Base-by-base conservation (phyloP, 1,140 invertebrate species). In the Drosophila kanapiae region DNA sequence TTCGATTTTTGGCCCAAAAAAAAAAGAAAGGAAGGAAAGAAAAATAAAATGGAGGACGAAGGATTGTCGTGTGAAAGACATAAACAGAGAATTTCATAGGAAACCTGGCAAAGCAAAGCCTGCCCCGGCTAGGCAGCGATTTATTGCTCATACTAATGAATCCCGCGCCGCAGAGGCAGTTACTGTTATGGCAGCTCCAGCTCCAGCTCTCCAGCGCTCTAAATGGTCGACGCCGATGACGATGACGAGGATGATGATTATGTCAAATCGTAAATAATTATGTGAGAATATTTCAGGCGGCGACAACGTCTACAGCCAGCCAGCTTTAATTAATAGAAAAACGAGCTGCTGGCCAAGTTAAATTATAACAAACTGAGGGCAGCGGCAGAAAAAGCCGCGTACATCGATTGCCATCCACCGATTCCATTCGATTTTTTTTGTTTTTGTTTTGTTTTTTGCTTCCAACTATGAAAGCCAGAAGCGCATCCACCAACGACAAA, bases 241-340 rank as follows among this genome's bases (percentile, higher is more conserved):
- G 45, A 69, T 58, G 75, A 62, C 49, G 78, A 65, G 65, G 70
- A 67, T 85, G 85, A 85, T 88, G 85, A 88, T 88, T 88, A 88
- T 88, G 85, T 88, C 85, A 88, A 91, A 91, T 91, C 88, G 88
- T 91, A 91, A 91, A 91, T 91, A 91, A 91, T 91, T 91, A 91
- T 91, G 88, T 91, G 88, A 91, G 88, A 91, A 91, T 91, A 91
- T 91, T 91, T 91, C 81, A 91, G 77, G 18, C 76, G 56, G 65
- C 53, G 64, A 56, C 68, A 69, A 33, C 61, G 71, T 70, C 63
- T 76, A 42, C 74, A 71, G 68, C 60, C 70, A 51, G 61, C 43
- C 70, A 59, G 61, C 80, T 88, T 87, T 87, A 87, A 87, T 87
- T 87, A 87, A 87, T 87, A 87, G 83, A 87, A 83, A 80, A 87